These are phyloP conservation scores for Galago senegalensis DNA, from an alignment of 2,797 vertebrate species.

Conservation along the genomic window DNA sequence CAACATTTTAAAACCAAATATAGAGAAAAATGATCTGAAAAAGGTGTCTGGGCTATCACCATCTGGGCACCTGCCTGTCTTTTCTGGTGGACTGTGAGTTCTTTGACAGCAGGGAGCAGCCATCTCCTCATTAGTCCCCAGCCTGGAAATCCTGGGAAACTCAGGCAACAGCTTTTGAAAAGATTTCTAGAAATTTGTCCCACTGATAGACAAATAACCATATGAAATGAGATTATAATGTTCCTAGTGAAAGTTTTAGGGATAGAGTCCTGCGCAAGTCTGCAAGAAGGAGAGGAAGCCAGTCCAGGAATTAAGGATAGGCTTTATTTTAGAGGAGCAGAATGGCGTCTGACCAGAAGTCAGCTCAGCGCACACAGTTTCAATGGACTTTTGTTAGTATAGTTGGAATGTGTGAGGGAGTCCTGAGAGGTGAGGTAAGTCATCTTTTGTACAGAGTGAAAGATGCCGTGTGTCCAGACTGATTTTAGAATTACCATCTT, in stretches of 20 bases:
- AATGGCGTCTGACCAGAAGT: too few species aligned
- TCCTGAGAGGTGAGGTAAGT: too few species aligned
- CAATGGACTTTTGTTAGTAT: too few species aligned
- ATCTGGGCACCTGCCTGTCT: not conserved
- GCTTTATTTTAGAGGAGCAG: too few species aligned
- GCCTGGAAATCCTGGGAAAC: not conserved
- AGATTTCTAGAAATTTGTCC: not conserved
- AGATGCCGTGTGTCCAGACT: too few species aligned
- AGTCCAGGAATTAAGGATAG: too few species aligned
- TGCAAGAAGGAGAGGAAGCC: too few species aligned
- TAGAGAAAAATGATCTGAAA: not conserved
- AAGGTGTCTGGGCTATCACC: not conserved
- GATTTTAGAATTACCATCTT: too few species aligned
- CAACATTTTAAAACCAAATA: not conserved
- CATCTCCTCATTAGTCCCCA: not conserved
- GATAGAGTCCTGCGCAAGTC: too few species aligned
- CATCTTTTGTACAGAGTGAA: too few species aligned
- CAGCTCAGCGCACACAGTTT: too few species aligned
- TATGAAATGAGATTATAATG: not conserved
- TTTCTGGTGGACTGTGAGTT: not conserved
- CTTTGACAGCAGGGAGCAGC: not conserved
- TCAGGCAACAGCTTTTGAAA: not conserved
- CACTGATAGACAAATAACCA: not conserved
- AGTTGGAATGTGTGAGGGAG: too few species aligned
- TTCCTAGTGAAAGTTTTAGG: not conserved